These are phyloP conservation scores for Tachina fera DNA, from an alignment of 2,888 invertebrate species.

Conservation along the genomic window DNA sequence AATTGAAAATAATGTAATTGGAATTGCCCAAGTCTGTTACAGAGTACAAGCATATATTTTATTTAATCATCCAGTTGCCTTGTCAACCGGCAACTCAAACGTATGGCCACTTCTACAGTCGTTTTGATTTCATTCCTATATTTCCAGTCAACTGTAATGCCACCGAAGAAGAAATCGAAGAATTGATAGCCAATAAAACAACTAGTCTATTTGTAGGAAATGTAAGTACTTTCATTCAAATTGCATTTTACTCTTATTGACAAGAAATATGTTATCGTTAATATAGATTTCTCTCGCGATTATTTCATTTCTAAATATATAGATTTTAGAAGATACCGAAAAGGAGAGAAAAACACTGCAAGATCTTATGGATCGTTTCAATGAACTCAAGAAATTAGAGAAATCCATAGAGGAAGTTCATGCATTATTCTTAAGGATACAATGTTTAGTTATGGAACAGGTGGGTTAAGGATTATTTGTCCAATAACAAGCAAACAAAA, in stretches of 20 bases:
- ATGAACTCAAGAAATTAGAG: constrained; percentile 81
- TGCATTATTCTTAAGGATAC: constrained; percentile 82
- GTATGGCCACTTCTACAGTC: no score
- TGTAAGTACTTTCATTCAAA: constrained; percentile 76
- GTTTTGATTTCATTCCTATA: constrained; percentile 9
- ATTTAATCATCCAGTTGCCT: no score
- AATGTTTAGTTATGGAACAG: constrained; percentile 82
- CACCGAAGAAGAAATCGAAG: constrained; percentile 82
- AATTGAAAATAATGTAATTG: no score
- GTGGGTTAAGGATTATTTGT: constrained; percentile 65
- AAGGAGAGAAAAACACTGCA: constrained; percentile 80
- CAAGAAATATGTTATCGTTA: constrained; percentile 54
- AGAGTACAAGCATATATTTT: no score
- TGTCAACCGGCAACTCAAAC: no score
- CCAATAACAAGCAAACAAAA: no score
- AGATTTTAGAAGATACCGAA: constrained; percentile 83
- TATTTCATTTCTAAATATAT: constrained; percentile 52
- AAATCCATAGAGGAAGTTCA: constrained; percentile 83
- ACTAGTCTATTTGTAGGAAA: constrained; percentile 83
- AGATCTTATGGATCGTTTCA: constrained; percentile 82
- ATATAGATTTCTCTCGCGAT: constrained; percentile 56
- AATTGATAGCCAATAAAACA: constrained; percentile 81
- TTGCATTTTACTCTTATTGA: constrained; percentile 12
- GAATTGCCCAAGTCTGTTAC: no score
- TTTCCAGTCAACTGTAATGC: constrained; percentile 80